These are phyloP conservation scores for Phrynosoma platyrhinos DNA, from an alignment of 2,113 vertebrate species.

Conservation along the genomic window DNA sequence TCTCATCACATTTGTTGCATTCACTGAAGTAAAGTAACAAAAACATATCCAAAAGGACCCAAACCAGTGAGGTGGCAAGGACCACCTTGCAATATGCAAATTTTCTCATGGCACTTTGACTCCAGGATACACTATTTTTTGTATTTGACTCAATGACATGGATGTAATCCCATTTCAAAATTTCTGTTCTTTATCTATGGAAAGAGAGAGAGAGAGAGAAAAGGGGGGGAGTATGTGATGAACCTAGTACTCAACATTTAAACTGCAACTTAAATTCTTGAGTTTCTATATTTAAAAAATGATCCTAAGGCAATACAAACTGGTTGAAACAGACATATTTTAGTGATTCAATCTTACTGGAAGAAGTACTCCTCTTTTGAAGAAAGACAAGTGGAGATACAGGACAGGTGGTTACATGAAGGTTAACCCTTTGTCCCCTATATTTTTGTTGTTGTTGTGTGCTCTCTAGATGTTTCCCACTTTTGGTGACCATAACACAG, in stretches of 20 bases:
- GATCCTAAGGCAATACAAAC: neutral
- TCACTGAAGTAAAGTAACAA: slow-evolving; percentile 99
- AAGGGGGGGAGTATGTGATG: slow-evolving; percentile 39
- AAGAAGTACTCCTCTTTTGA: neutral
- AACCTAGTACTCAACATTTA: neutral
- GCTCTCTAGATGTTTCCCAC: too few species aligned
- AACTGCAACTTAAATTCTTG: neutral
- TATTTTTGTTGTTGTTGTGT: too few species aligned
- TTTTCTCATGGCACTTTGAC: slow-evolving; percentile 93
- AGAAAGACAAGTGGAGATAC: neutral
- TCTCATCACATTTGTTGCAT: slow-evolving; percentile 99
- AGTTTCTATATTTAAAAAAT: neutral
- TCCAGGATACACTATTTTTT: slow-evolving; percentile 79
- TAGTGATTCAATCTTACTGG: neutral
- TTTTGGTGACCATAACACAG: too few species aligned
- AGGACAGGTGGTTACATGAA: too few species aligned
- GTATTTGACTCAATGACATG: slow-evolving; percentile 77
- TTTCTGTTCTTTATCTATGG: slow-evolving; percentile 71
- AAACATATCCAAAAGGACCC: slow-evolving; percentile 99
- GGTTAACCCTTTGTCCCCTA: too few species aligned
- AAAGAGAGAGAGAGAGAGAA: slow-evolving; percentile 1
- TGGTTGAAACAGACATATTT: neutral
- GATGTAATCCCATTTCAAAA: slow-evolving; percentile 75
- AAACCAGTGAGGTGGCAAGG: slow-evolving; percentile 97
- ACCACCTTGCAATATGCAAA: slow-evolving; percentile 99